Evolutionary conservation across 2,888 invertebrate species (phyloP), one percentile per base, ranked within the genome.

Genomic region (Caenorhabditis macrosperma): DNA sequence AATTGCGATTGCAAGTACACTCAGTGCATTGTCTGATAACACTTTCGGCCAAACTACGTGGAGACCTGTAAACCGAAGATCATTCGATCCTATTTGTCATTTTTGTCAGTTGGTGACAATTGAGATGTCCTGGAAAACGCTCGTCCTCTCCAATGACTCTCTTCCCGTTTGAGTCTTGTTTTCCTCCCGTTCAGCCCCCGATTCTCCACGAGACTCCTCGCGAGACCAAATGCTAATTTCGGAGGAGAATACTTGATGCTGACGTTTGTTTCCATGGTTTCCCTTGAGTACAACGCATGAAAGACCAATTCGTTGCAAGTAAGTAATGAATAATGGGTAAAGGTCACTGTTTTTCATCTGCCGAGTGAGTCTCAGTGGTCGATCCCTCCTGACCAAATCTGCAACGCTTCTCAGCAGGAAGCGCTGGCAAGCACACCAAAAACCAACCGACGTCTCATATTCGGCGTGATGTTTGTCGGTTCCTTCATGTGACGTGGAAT

Each of bases 331-430:
- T 41, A 17, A 41, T 52, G 26, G 30, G 6, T 24, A 17, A 54
- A 54, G 54, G 54, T 30, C 54, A 30, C 61, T 33, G n/a, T 60
- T 60, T n/a, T 69, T 30, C 69, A 69, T 60, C 69, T 69, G 69
- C 60, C 30, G 15, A 24, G 7, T n/a, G 4, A 12, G 0, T 0
- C 57, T 22, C 20, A 22, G 12, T 60, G 41, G 52, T 30, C 41
- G 69, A 30, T 35, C 60, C 60, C 15, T 57, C 22, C 30, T 67
- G 59, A 24, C 17, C 69, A 60, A 2, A 69, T 52, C 52, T 52
- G 41, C 28, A 68, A 33, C 35, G 52, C 30, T 30, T 33, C 20
- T 9, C 20, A 59, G 38, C 41, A 69, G 69, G 69, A 69, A 69
- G 69, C 17, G 9, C 12, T 17, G 28, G 30, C 10, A 20, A 69